phyloP scores from a whole-genome alignment of 1,140 invertebrate genomes.

The Atta cephalotes region DNA sequence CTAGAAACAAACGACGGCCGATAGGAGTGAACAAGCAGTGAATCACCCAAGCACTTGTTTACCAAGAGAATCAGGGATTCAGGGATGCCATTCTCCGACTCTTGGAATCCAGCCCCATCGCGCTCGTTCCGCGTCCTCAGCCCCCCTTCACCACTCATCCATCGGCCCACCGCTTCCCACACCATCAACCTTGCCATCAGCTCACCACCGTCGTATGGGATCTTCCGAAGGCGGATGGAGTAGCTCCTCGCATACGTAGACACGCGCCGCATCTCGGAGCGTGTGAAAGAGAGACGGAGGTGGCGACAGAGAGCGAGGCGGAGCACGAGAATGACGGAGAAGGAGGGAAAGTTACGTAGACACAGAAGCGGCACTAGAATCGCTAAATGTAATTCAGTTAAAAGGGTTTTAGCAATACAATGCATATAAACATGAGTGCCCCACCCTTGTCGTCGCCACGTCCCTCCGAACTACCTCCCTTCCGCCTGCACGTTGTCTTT shows the following conservation, averaged over 20 bases:
- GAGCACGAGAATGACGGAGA: neutral
- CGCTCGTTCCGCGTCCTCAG: slow-evolving; percentile 58
- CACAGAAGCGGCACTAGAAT: slow-evolving; percentile 82
- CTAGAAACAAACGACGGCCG: slow-evolving; percentile 84
- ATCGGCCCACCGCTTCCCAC: slow-evolving; percentile 34
- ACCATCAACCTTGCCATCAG: slow-evolving; percentile 45
- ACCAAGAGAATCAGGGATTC: slow-evolving; percentile 85
- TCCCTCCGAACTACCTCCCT: slow-evolving; percentile 59
- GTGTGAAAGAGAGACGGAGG: slow-evolving; percentile 46
- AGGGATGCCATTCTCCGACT: slow-evolving; percentile 79
- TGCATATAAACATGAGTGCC: slow-evolving; percentile 85
- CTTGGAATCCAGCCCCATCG: slow-evolving; percentile 79
- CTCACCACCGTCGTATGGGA: slow-evolving; percentile 60
- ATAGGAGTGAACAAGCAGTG: slow-evolving; percentile 85
- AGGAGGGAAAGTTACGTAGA: slow-evolving; percentile 61
- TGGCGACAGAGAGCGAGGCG: neutral
- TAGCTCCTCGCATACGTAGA: slow-evolving; percentile 58
- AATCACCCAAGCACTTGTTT: slow-evolving; percentile 86
- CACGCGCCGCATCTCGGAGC: slow-evolving; percentile 46
- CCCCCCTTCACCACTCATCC: slow-evolving; percentile 36
- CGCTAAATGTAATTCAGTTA: slow-evolving; percentile 86
- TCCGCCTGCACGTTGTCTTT: slow-evolving; percentile 57
- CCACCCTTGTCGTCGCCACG: slow-evolving; percentile 66
- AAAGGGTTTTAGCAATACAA: slow-evolving; percentile 86
- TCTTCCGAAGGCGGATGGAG: slow-evolving; percentile 54